Evolutionary conservation across 2,888 invertebrate species (phyloP), one percentile per base, ranked within the genome.

Genomic region (Steinernema hermaphroditum): DNA sequence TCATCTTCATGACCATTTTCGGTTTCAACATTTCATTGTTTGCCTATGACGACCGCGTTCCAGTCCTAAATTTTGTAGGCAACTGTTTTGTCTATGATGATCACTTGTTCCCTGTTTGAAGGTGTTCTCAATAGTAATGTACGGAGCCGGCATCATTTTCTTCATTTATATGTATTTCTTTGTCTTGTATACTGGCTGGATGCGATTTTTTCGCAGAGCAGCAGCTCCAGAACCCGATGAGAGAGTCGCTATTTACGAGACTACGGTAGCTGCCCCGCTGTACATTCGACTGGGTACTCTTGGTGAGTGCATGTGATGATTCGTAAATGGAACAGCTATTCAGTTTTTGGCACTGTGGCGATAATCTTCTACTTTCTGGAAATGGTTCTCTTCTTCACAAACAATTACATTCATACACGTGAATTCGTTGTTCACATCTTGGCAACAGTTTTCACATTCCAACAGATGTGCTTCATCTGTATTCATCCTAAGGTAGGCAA

Each of bases 391-490:
- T 75, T 71, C 70, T 75, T 75, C 70, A 73, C 73, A 71, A 73
- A 71, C 16, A 44, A 75, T 27, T 34, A n/a, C 43, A 71, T 73
- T 29, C 75, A 75, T 46, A 71, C 73, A 32, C 70, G 73, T 22
- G 73, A 75, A 68, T 73, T 75, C n/a, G 72, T 69, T 69, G 72
- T 73, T 19, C 73, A 75, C 75, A 73, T 75, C 9, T 37, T 75
- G 14, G 75, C 75, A 12, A 69, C 72, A 8, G 4, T 72, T 2
- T 75, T 75, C 44, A 75, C 75, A 29, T 75, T 68, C 57, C 19
- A 73, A 46, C 75, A 75, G 62, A 75, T 75, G 75, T 73, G 73
- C 41, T 75, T 75, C 22, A 71, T 75, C 32, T 75, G 75, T 69
- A 73, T 71, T 24, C 73, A 75, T 70, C 73, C 75, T 12, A 75